These are phyloP conservation scores for Trichonephila clavata DNA, from an alignment of 1,140 invertebrate species.

Conservation along the genomic window DNA sequence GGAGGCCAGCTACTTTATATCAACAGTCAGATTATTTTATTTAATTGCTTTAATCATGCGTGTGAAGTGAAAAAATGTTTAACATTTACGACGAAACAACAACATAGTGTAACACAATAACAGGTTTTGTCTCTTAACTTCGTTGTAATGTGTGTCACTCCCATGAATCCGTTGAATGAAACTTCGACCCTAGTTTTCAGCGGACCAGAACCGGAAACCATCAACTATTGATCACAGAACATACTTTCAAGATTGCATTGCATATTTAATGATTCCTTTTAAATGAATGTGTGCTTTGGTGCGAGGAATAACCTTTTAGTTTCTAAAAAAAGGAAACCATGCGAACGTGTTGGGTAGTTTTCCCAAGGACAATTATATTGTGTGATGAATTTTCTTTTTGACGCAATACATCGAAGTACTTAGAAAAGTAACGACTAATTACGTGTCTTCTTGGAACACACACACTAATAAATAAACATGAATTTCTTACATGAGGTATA, in stretches of 20 bases:
- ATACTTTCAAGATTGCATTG: constrained; percentile 4
- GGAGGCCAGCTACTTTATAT: too few relatives aligned
- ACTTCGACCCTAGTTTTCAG: neutral
- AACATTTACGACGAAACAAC: neutral
- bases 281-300: neutral
- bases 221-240: neutral
- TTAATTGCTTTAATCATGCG: neutral
- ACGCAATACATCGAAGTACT: too few relatives aligned
- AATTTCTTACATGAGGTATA: neutral
- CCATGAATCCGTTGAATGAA: neutral
- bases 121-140: neutral
- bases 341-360: neutral
- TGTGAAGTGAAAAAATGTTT: neutral
- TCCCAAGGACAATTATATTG: neutral
- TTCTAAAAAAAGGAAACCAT: neutral
- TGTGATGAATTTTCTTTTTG: neutral
- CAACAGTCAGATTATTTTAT: too few relatives aligned
- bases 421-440: too few relatives aligned
- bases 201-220: neutral
- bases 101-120: neutral
- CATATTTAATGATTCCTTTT: constrained; percentile 2
- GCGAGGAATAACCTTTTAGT: neutral
- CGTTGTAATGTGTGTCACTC: neutral
- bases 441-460: too few relatives aligned
- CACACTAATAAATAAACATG: neutral